Conservation (phyloP, 64 coral and sea anemone species). For the Porites australiensis region DNA sequence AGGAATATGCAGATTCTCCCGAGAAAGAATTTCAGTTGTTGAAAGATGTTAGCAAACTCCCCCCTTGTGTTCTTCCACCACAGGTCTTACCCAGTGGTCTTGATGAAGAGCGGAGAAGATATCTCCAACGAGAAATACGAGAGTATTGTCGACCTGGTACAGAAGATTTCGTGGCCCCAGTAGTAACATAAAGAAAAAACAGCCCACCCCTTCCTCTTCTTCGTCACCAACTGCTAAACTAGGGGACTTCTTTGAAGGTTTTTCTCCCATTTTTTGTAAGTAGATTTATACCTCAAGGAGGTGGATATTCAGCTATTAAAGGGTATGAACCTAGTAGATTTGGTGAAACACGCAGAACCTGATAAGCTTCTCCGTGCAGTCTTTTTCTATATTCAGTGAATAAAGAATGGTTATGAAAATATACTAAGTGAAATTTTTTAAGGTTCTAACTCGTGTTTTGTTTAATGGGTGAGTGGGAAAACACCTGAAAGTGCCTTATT, state of each 20-base stretch:
- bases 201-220: too few species aligned
- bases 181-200: too few species aligned
- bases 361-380: too few species aligned
- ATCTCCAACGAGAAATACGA: slow-evolving; percentile 31
- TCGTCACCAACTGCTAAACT: too few species aligned
- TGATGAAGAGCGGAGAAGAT: slow-evolving; percentile 3
- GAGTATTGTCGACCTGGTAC: slow-evolving; percentile 45
- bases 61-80: neutral
- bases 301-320: too few species aligned
- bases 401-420: slow-evolving; percentile 4
- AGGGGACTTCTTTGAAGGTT: too few species aligned
- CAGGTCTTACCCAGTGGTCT: neutral
- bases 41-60: neutral
- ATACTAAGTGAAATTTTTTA: neutral
- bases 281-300: too few species aligned
- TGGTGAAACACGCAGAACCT: too few species aligned
- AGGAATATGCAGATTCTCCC: slow-evolving; percentile 16
- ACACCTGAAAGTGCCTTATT: neutral
- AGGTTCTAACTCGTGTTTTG: neutral
- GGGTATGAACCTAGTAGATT: too few species aligned
- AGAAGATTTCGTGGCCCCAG: slow-evolving; percentile 39
- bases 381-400: neutral
- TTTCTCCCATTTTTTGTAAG: too few species aligned
- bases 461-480: neutral
- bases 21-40: slow-evolving; percentile 20